Evolutionary conservation across 53 echinoderm and acorn worm species (phyloP).

Genomic region (Mesocentrotus franciscanus): DNA sequence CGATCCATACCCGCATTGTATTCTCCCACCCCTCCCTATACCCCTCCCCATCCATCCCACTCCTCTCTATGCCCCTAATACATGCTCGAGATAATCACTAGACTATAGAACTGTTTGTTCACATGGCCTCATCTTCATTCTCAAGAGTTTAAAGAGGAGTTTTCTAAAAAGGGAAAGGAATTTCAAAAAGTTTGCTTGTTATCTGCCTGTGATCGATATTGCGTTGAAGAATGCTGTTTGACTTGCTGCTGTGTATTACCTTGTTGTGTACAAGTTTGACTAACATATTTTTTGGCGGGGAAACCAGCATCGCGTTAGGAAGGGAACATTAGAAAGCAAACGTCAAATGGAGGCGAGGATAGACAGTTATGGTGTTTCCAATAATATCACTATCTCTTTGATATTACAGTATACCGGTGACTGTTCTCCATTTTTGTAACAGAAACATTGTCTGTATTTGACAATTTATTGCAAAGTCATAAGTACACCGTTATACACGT

Average conservation of each 20-base stretch:
- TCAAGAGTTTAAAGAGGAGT: neutral
- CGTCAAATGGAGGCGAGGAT: no score
- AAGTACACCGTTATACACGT: no score
- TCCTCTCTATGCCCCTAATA: neutral
- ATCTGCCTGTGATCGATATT: slow-evolving; percentile 20
- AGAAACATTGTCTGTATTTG: no score
- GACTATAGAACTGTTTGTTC: slow-evolving; percentile 21
- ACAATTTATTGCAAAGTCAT: no score
- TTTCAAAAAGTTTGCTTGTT: slow-evolving; percentile 24
- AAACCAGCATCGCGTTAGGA: neutral
- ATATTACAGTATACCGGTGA: no score
- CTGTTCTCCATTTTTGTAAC: no score
- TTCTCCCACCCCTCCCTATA: neutral
- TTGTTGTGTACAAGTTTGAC: neutral
- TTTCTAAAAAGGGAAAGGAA: slow-evolving; percentile 16
- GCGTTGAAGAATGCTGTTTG: neutral
- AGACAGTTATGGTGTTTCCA: no score
- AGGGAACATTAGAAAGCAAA: neutral
- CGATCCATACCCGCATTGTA: slow-evolving; percentile 13
- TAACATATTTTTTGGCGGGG: slow-evolving; percentile 45
- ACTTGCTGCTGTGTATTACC: slow-evolving; percentile 3
- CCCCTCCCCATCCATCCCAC: neutral
- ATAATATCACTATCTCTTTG: no score
- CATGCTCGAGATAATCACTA: slow-evolving; percentile 41
- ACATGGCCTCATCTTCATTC: slow-evolving; percentile 1